Evolutionary conservation across 2,888 invertebrate genomes (phyloP).

Genomic region (Salticus scenicus): DNA sequence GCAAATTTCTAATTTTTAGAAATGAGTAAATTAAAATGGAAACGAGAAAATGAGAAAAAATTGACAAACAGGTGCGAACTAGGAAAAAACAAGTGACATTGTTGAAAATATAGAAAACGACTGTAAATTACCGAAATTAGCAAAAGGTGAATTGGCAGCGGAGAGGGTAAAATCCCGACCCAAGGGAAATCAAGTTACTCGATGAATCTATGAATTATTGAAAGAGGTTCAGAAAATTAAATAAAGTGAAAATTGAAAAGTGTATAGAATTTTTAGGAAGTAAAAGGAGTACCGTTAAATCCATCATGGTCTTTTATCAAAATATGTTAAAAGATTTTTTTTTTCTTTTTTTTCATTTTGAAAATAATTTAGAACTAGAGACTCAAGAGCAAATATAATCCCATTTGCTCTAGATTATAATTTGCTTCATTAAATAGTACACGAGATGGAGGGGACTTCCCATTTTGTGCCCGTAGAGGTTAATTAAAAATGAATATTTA

Average conservation of each 20-base stretch:
- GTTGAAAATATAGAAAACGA: background rate
- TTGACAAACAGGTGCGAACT: constrained; percentile 18
- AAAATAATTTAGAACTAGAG: constrained; percentile 45
- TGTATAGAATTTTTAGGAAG: constrained; percentile 17
- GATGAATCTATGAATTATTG: constrained; percentile 53
- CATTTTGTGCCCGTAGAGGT: constrained; percentile 28
- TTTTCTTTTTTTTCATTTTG: constrained; percentile 28
- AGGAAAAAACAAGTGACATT: constrained; percentile 16
- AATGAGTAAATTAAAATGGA: background rate
- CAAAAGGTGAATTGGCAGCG: constrained; percentile 19
- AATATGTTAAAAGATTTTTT: constrained; percentile 20
- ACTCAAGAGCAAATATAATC: constrained; percentile 58
- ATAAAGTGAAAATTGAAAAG: constrained; percentile 64
- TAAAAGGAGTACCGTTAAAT: constrained; percentile 36
- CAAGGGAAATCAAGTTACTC: constrained; percentile 47
- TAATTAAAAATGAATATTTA: constrained; percentile 69
- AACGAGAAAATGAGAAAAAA: background rate
- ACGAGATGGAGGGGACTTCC: constrained; percentile 15
- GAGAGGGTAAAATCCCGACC: constrained; percentile 8
- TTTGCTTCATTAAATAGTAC: constrained; percentile 58
- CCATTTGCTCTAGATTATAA: constrained; percentile 61
- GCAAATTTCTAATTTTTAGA: constrained; percentile 19
- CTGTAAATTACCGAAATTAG: constrained; percentile 53
- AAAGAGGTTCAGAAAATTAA: constrained; percentile 56
- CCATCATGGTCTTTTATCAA: constrained; percentile 38